Base-by-base conservation (phyloP, 1,140 invertebrate genomes). In the Procambarus clarkii region DNA sequence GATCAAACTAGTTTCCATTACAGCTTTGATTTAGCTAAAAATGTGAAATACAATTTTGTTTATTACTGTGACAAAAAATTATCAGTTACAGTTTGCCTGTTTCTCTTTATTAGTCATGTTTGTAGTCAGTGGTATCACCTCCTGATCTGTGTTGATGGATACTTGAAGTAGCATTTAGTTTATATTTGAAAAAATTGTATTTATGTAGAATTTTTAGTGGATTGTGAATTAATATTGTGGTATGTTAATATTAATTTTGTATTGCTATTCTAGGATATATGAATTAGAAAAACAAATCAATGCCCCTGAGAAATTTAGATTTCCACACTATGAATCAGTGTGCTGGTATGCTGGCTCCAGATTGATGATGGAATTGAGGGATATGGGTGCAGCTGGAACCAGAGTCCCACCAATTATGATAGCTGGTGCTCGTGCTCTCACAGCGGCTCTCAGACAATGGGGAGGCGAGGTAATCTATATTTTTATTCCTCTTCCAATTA, bases 281-380 rank as follows among this genome's bases (percentile, higher is more conserved):
- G 97, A 98, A 94, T 97, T 98, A 91, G 98, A 98, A 95, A 96
- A 96, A 92, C 96, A 96, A 93, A 96, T 97, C 91, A 97, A 97
- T 94, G 98, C 97, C 0, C 97, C 97, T 1, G 95, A 96, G 11
- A 97, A 97, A 94, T 98, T 97, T 94, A 95, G 97, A 45, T 98
- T 98, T 94, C 98, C 98, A 2, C 95, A 96, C 92, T 98, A 98
- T 94, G 97, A 98, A 95, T 96, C 97, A 2, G 96, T 98, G 88
- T 96, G 98, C 94, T 98, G 98, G 98, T 98, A 97, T 94, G 98
- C 98, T 7, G 97, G 97, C 1, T 96, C 96, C 88, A 95, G 96
- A 93, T 94, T 98, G 15, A 94, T 97, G 3, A 96, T 97, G 93
- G 96, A 97, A 93, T 94, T 98, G 21, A 96, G 96, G 93, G 94